Conservation (phyloP, 1,140 invertebrate species). For the Drosophila insularis region DNA sequence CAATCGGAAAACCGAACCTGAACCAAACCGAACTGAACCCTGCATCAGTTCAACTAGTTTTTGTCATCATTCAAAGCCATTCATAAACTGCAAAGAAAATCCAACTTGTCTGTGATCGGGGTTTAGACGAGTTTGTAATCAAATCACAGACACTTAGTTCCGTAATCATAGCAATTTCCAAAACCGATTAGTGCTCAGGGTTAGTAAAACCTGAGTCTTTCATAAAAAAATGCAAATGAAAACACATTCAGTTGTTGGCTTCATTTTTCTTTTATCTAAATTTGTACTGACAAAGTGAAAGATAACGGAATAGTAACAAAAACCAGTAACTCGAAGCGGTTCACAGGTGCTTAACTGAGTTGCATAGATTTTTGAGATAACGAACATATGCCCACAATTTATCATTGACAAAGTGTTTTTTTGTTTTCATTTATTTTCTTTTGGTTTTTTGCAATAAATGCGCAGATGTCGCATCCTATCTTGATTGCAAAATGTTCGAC, state of each 20-base stretch:
- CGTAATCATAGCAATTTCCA: constrained; percentile 80
- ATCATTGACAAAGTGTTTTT: constrained; percentile 51
- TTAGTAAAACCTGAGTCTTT: constrained; percentile 47
- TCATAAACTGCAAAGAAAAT: constrained; percentile 59
- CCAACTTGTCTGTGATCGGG: constrained; percentile 47
- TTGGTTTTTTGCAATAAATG: constrained; percentile 48
- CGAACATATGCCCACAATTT: constrained; percentile 48
- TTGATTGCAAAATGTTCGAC: constrained; percentile 39
- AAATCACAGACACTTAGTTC: constrained; percentile 76
- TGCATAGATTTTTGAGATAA: constrained; percentile 15
- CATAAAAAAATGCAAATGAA: constrained; percentile 79
- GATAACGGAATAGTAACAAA: constrained; percentile 62
- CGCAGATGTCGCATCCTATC: constrained; percentile 27
- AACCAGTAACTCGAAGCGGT: constrained; percentile 24
- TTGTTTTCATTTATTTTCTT: neutral
- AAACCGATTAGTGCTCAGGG: constrained; percentile 67
- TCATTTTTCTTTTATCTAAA: constrained; percentile 64
- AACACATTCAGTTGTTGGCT: constrained; percentile 41
- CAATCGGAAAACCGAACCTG: constrained; percentile 13
- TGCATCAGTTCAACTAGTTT: constrained; percentile 53
- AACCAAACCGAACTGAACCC: constrained; percentile 29
- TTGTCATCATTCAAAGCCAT: constrained; percentile 58
- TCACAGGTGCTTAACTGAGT: neutral
- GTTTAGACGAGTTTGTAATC: constrained; percentile 60
- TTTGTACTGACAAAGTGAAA: constrained; percentile 71